Evolutionary conservation across 2,888 invertebrate species (phyloP).

Genomic region (Neoscelio sp.): DNA sequence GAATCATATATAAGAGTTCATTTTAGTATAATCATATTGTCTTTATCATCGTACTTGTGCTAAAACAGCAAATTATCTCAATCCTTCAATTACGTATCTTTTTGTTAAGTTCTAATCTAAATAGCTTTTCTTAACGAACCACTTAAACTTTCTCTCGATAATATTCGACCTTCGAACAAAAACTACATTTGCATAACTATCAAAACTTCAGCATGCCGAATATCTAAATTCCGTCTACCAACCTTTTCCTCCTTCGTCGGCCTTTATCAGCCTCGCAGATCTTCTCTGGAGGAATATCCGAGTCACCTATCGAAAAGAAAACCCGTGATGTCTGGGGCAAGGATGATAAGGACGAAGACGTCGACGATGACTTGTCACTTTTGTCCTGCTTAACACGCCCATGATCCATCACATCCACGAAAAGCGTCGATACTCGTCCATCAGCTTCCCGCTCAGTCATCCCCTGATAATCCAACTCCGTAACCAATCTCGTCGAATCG

Average conservation of each 20-base stretch:
- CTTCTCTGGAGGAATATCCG: conserved; percentile 4
- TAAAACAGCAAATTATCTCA: too few species aligned
- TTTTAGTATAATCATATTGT: too few species aligned
- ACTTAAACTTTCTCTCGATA: background rate
- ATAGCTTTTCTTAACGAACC: background rate
- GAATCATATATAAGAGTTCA: too few species aligned
- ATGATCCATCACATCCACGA: conserved; percentile 7
- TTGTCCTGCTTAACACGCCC: conserved; percentile 12
- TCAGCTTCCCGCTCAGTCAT: conserved; percentile 1
- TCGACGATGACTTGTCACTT: conserved; percentile 35
- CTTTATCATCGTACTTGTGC: too few species aligned
- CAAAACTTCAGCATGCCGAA: background rate
- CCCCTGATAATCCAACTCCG: conserved; percentile 27
- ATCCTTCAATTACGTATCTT: background rate
- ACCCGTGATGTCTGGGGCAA: conserved; percentile 29
- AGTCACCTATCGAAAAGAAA: conserved; percentile 51
- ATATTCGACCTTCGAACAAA: background rate
- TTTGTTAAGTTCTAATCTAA: background rate
- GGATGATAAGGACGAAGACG: conserved; percentile 18
- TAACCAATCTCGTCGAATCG: conserved; percentile 56
- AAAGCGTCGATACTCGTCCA: conserved; percentile 2
- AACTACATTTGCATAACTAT: background rate
- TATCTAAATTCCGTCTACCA: conserved; percentile 3
- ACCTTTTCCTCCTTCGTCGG: conserved; percentile 51
- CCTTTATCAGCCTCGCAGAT: background rate